A percentile compares a stretch with the other conserved stretches of the same genome.
Conservation (phyloP, 2,113 vertebrate genomes). For the Suncus etruscus region DNA sequence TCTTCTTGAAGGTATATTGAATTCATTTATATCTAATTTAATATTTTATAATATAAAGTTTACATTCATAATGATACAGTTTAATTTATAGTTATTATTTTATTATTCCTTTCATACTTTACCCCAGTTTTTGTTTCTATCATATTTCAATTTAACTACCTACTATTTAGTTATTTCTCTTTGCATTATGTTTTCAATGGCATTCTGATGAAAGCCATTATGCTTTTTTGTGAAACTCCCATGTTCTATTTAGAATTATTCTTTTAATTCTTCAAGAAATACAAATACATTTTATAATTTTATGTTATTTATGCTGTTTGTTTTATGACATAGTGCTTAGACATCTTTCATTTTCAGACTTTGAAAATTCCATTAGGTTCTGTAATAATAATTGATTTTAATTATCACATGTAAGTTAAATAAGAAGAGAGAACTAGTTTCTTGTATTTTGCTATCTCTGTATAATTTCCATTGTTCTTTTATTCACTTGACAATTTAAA, state of each 20-base stretch:
- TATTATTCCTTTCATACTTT: neutral
- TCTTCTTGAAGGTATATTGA: constrained; percentile 15
- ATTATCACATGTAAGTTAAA: neutral
- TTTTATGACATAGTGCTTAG: neutral
- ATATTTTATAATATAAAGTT: neutral
- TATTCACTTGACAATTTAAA: too few species aligned
- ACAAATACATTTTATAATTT: neutral
- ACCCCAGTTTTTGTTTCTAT: neutral
- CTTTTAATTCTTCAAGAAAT: neutral
- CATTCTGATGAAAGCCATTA: neutral
- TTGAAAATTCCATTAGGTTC: neutral
- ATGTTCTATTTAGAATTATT: neutral
- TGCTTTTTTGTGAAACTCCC: neutral
- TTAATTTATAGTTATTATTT: neutral
- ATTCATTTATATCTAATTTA: neutral
- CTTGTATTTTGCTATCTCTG: too few species aligned
- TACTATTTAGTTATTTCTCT: neutral
- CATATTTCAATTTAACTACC: neutral
- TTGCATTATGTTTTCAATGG: neutral
- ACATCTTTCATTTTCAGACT: neutral
- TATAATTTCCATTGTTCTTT: too few species aligned
- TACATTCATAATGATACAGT: neutral
- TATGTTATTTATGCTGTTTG: neutral
- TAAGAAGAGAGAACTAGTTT: too few species aligned
- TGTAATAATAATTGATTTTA: constrained; percentile 23